Percentiles rank a stretch among this genome's conserved stretches.
phyloP scores from a whole-genome alignment of 2,888 invertebrate species.

The Campoletis raptor region DNA sequence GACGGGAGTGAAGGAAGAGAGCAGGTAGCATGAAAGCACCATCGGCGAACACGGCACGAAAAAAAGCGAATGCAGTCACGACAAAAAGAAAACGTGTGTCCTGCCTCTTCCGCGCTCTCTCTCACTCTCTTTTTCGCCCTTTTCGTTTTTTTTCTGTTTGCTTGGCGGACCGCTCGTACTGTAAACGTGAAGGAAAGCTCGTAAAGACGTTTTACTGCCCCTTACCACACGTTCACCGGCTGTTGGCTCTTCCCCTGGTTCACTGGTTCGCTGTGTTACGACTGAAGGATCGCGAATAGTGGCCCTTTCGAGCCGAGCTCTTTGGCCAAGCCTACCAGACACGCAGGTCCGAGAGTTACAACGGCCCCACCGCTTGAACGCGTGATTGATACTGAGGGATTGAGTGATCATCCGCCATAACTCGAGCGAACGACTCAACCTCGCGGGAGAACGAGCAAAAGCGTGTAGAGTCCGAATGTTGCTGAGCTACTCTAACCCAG shows the following conservation, averaged over 20 bases:
- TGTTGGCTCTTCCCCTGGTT: conserved; percentile 69
- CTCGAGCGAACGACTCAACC: conserved; percentile 61
- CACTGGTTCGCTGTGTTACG: conserved; percentile 46
- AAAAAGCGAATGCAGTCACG: conserved; percentile 50
- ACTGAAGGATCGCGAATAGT: conserved; percentile 34
- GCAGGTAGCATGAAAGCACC: conserved; percentile 43
- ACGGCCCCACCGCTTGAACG: conserved; percentile 74
- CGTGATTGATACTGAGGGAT: conserved; percentile 82
- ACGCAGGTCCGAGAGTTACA: conserved; percentile 72
- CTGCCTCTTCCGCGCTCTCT: conserved; percentile 36
- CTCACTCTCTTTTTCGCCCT: neutral
- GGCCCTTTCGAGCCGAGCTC: conserved; percentile 32
- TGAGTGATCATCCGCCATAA: conserved; percentile 81
- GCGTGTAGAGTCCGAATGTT: conserved; percentile 27
- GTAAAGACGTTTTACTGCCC: conserved; percentile 80
- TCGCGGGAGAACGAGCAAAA: conserved; percentile 52
- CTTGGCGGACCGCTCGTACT: conserved; percentile 61
- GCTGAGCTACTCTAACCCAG: conserved; percentile 11
- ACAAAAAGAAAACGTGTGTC: conserved; percentile 62
- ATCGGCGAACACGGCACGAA: conserved; percentile 57
- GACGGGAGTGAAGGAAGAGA: conserved; percentile 17
- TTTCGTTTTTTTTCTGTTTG: conserved; percentile 12
- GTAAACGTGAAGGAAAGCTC: conserved; percentile 79
- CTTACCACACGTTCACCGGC: conserved; percentile 64
- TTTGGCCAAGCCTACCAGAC: conserved; percentile 35